Evolutionary conservation across 1,140 invertebrate species (phyloP).

Genomic region (Pteromalus puparum): DNA sequence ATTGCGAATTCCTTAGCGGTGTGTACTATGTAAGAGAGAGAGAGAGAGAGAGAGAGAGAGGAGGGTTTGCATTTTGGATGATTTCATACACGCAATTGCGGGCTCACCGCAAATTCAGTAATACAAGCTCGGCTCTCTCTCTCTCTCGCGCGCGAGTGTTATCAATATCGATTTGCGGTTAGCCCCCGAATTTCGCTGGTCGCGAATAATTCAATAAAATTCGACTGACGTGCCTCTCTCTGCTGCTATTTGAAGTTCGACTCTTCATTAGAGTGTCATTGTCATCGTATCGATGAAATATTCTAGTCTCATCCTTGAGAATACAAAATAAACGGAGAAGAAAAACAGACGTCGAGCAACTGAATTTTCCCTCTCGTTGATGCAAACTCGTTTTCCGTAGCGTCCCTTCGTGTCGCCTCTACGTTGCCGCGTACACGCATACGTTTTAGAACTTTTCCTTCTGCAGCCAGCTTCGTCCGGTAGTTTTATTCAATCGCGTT

Average conservation of each 20-base stretch:
- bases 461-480: not conserved
- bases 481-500: slow-evolving; percentile 30
- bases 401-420: not conserved
- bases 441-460: not conserved
- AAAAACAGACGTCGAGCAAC: not conserved
- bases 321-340: too few relatives aligned
- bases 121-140: not conserved
- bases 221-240: too few relatives aligned
- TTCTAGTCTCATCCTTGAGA: too few relatives aligned
- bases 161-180: slow-evolving; percentile 1
- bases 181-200: not conserved
- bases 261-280: too few relatives aligned
- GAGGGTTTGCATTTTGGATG: not conserved
- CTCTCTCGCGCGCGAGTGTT: not conserved
- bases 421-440: not conserved
- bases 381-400: not conserved
- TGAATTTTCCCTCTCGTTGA: slow-evolving; percentile 1
- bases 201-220: not conserved
- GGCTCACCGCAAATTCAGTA: not conserved
- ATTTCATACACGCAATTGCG: not conserved
- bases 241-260: too few relatives aligned
- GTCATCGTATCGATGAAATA: too few relatives aligned
- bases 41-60: not conserved
- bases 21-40: not conserved
- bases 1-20: not conserved